Evolutionary conservation across 2,888 invertebrate species (phyloP).

Genomic region (Punctoribates punctum): DNA sequence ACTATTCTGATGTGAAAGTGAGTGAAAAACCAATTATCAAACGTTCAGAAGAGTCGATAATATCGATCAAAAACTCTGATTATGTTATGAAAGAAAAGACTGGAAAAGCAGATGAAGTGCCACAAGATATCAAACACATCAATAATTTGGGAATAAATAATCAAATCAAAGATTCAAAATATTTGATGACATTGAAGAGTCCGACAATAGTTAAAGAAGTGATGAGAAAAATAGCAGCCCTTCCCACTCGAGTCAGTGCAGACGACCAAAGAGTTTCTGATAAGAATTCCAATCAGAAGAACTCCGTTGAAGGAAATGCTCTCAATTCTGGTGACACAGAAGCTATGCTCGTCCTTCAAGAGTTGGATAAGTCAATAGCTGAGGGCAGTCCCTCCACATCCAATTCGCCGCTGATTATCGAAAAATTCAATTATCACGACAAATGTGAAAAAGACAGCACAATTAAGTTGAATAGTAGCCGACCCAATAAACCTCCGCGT

Average conservation of each 20-base stretch:
- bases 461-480: not conserved
- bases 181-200: conserved; percentile 37
- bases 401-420: conserved; percentile 8
- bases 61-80: not conserved
- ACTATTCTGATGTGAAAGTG: too few species aligned
- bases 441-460: not conserved
- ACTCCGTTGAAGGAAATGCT: not conserved
- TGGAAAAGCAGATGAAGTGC: too few species aligned
- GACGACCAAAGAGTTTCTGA: not conserved
- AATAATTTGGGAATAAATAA: not conserved
- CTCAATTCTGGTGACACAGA: conserved; percentile 27
- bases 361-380: conserved; percentile 42
- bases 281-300: not conserved
- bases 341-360: conserved; percentile 42
- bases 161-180: conserved; percentile 3
- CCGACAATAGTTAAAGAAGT: conserved; percentile 38
- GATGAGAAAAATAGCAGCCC: conserved; percentile 18
- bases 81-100: conserved; percentile 14
- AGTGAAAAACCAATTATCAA: too few species aligned
- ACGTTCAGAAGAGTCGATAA: not conserved
- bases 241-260: not conserved
- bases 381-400: conserved; percentile 39
- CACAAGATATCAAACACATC: not conserved
- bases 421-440: not conserved
- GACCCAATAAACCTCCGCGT: conserved; percentile 27